phyloP scores from a whole-genome alignment of 1,140 invertebrate species.

The Achatina immaculata region DNA sequence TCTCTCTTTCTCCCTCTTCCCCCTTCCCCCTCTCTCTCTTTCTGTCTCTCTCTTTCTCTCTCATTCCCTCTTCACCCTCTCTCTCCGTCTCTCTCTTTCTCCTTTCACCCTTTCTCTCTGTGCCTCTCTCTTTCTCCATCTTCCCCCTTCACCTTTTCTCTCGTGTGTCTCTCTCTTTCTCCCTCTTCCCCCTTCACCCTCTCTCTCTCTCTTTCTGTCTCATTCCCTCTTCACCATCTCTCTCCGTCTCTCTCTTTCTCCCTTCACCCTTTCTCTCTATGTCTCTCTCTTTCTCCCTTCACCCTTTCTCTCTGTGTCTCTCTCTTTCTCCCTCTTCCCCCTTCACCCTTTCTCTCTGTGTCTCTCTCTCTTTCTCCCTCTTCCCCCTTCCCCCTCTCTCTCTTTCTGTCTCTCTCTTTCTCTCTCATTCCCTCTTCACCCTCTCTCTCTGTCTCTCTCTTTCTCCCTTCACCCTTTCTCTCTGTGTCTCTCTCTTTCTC shows the following conservation, averaged over 20 bases:
- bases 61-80: not conserved
- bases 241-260: not conserved
- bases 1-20: constrained; percentile 9
- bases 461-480: not conserved
- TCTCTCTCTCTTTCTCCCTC: not conserved
- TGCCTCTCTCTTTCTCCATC: constrained; percentile 28
- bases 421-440: not conserved
- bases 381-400: not conserved
- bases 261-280: not conserved
- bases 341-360: not conserved
- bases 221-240: not conserved
- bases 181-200: not conserved
- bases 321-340: not conserved
- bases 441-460: not conserved
- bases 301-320: not conserved
- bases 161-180: constrained; percentile 7
- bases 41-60: constrained; percentile 15
- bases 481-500: not conserved
- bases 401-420: not conserved
- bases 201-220: not conserved
- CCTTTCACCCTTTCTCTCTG: constrained; percentile 6
- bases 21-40: not conserved
- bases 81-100: not conserved
- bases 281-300: not conserved
- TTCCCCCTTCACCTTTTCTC: not conserved